Percentiles rank a stretch among this genome's conserved stretches.
These are phyloP conservation scores for Paedocypris micromegethes DNA, from an alignment of 2,797 vertebrate genomes.

Conservation along the genomic window DNA sequence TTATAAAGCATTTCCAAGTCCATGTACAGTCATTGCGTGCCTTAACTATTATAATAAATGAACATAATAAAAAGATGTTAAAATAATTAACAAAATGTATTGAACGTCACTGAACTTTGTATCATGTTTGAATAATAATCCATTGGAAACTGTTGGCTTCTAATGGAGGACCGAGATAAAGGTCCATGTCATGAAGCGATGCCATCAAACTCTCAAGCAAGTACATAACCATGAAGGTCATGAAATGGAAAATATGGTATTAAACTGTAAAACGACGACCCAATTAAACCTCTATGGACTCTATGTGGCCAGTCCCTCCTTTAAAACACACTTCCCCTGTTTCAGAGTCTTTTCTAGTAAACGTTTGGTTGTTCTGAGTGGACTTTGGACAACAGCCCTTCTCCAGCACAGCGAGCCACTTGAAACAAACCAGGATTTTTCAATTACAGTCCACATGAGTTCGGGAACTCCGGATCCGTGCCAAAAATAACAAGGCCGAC, in stretches of 20 bases:
- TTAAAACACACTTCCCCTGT: conserved; percentile 44
- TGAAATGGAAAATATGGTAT: conserved; percentile 53
- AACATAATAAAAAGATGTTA: too few species aligned
- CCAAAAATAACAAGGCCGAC: conserved; percentile 40
- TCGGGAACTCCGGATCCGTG: conserved; percentile 21
- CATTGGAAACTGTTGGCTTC: not conserved
- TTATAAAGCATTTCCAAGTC: too few species aligned
- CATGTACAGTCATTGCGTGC: too few species aligned
- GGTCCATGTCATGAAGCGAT: not conserved
- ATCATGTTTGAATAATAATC: not conserved
- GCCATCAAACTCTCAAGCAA: conserved; percentile 21
- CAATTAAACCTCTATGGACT: conserved; percentile 40
- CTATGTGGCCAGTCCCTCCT: conserved; percentile 45
- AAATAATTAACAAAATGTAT: too few species aligned
- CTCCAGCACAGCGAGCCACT: not conserved
- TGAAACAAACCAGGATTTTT: conserved; percentile 25
- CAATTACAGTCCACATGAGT: conserved; percentile 20
- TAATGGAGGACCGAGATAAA: conserved; percentile 4
- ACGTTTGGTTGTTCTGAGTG: conserved; percentile 19
- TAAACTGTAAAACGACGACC: conserved; percentile 51
- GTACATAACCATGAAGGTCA: conserved; percentile 36
- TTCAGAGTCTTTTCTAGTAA: conserved; percentile 33
- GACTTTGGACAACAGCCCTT: conserved; percentile 12
- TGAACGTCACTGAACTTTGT: too few species aligned
- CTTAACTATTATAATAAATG: too few species aligned